Evolutionary conservation across 2,888 invertebrate species (phyloP), one percentile per base, ranked within the genome.

Genomic region (Odontomyia ornata): DNA sequence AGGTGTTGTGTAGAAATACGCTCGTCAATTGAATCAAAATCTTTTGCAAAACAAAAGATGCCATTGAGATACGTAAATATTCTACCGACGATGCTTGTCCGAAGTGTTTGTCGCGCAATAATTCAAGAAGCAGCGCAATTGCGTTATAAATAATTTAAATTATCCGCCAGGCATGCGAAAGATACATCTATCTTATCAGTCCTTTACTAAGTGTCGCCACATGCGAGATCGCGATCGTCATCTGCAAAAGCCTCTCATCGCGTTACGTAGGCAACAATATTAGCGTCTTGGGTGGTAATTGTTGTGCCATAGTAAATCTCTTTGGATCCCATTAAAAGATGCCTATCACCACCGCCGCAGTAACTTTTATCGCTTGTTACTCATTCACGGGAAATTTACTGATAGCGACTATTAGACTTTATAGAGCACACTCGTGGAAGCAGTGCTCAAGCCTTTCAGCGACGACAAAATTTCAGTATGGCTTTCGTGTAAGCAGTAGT

Each of bases 261-360:
- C 69, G 47, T 69, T 69, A 69, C 47, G 46, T 69, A n/a, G n/a
- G n/a, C n/a, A 69, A 69, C 69, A 47, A 69, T 69, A 69, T 69
- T 46, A 46, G 47, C 69, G 23, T 69, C 69, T 47, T 69, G 69
- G 69, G 69, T 69, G 69, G 69, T 69, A 69, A 69, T 67, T 67
- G 23, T n/a, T 36, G 43, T 43, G 67, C 46, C 46, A 23, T 43
- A 43, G 21, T 69, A 69, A 69, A 69, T 69, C 69, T 69, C 30
- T 69, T 69, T 15, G 23, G 69, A 47, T 69, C 69, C 1, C 69
- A 46, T 47, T 69, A 69, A 69, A 46, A 46, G 69, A 69, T 69
- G 1, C 13, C 47, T 69, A 69, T 69, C 69, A 47, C 69, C 69
- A 47, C 25, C 69, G 69, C 69, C 69, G 23, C 69, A 69, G 69